phyloP scores from a whole-genome alignment of 2,797 vertebrate species.

The Myotis findleyi region DNA sequence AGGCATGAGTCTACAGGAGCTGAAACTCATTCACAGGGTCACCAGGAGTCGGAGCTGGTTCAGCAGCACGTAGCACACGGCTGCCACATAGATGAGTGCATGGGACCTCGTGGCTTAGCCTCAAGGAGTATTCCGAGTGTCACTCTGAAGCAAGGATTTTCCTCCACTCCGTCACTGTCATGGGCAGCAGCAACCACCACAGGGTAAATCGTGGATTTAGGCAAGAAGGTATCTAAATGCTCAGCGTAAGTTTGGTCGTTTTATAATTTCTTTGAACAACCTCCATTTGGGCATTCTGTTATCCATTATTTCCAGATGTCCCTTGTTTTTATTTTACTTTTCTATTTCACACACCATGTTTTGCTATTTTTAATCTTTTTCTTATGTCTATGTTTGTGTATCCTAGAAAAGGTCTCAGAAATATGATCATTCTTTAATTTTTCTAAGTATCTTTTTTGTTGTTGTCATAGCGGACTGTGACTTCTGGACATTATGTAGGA shows the following conservation, averaged over 20 bases:
- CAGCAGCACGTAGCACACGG: not conserved
- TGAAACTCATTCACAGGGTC: not conserved
- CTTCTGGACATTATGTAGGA: not conserved
- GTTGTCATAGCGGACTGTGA: not conserved
- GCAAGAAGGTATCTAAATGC: not conserved
- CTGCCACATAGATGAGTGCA: not conserved
- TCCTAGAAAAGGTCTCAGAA: conserved; percentile 28
- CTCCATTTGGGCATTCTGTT: conserved; percentile 34
- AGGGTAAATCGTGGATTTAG: not conserved
- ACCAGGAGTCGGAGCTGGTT: not conserved
- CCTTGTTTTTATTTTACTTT: conserved; percentile 33
- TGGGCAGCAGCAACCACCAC: not conserved
- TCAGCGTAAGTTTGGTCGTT: not conserved
- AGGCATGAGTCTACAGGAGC: not conserved
- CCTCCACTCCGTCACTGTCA: not conserved
- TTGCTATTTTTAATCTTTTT: conserved; percentile 57
- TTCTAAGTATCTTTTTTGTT: not conserved
- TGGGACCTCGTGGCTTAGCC: not conserved
- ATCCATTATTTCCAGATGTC: conserved; percentile 69
- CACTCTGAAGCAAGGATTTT: not conserved
- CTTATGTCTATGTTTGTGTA: conserved; percentile 2
- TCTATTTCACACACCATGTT: conserved; percentile 36
- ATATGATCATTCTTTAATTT: conserved; percentile 9
- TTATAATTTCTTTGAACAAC: not conserved
- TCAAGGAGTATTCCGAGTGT: not conserved